A percentile compares a stretch with the other conserved stretches of the same genome.
These are phyloP conservation scores for Pipistrellus kuhlii DNA, from an alignment of 2,797 vertebrate genomes.

Conservation along the genomic window DNA sequence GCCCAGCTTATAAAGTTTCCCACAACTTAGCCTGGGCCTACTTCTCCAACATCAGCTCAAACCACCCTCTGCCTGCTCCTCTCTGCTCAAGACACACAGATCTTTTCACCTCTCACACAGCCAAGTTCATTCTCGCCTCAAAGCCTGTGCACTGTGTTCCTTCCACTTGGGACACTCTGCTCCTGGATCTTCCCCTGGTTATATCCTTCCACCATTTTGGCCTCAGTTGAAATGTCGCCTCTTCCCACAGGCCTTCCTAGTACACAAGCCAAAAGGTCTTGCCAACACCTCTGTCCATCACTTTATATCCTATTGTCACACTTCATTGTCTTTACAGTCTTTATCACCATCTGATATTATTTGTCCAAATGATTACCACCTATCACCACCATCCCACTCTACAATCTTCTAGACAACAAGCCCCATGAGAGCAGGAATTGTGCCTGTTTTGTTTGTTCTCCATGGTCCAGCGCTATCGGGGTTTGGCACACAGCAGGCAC, in stretches of 20 bases:
- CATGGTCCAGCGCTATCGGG: neutral
- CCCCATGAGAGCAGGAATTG: neutral
- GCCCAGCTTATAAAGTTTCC: neutral
- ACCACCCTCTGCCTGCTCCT: neutral
- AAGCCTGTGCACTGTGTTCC: neutral
- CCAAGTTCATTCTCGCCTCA: neutral
- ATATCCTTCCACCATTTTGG: neutral
- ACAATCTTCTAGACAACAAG: neutral
- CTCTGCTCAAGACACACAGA: neutral
- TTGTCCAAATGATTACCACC: neutral
- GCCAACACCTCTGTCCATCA: neutral
- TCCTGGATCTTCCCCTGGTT: neutral
- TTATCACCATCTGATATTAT: neutral
- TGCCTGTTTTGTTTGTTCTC: neutral
- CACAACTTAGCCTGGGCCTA: neutral
- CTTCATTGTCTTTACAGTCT: neutral
- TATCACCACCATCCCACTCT: neutral
- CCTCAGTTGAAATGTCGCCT: neutral
- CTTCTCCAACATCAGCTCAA: neutral
- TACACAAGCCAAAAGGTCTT: neutral
- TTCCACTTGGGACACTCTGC: neutral
- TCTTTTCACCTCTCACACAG: neutral
- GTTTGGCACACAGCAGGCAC: neutral
- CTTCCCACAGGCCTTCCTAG: neutral
- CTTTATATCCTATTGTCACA: no score